These are phyloP conservation scores for Clytia hemisphaerica DNA, from an alignment of 30 jellyfish, hydroid and myxozoan species.

Conservation along the genomic window DNA sequence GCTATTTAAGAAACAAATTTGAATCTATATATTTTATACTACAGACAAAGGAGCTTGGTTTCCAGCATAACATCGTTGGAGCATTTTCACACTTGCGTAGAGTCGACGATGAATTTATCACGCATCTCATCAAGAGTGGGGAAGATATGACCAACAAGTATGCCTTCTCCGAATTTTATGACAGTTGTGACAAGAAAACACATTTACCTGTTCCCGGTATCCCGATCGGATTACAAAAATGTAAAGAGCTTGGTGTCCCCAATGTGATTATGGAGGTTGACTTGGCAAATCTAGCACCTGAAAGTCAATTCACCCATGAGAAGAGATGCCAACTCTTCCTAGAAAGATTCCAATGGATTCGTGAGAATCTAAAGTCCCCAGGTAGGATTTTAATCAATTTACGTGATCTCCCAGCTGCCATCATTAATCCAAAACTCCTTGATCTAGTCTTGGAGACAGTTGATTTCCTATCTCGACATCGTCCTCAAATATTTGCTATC, in stretches of 20 bases:
- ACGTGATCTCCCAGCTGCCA: constrained; percentile 62
- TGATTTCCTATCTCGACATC: constrained; percentile 38
- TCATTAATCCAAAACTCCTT: constrained; percentile 63
- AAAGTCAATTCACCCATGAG: constrained; percentile 22
- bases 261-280: constrained; percentile 57
- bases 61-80: constrained; percentile 55
- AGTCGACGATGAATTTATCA: constrained; percentile 60
- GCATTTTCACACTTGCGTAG: constrained; percentile 70
- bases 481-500: constrained; percentile 53
- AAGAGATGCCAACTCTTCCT: constrained; percentile 33
- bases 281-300: constrained; percentile 41
- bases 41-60: constrained; percentile 55
- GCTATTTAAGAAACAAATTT: too few relatives aligned
- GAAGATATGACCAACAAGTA: constrained; percentile 46
- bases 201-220: too few relatives aligned
- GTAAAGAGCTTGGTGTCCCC: constrained; percentile 55
- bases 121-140: constrained; percentile 51
- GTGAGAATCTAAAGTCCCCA: constrained; percentile 35
- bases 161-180: too few relatives aligned
- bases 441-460: constrained; percentile 51
- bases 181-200: too few relatives aligned
- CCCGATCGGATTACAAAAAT: constrained; percentile 57
- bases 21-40: too few relatives aligned
- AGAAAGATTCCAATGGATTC: constrained; percentile 49
- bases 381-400: constrained; percentile 39